Evolutionary conservation across 2,113 vertebrate genomes (phyloP).

Genomic region (Ophiodon elongatus): DNA sequence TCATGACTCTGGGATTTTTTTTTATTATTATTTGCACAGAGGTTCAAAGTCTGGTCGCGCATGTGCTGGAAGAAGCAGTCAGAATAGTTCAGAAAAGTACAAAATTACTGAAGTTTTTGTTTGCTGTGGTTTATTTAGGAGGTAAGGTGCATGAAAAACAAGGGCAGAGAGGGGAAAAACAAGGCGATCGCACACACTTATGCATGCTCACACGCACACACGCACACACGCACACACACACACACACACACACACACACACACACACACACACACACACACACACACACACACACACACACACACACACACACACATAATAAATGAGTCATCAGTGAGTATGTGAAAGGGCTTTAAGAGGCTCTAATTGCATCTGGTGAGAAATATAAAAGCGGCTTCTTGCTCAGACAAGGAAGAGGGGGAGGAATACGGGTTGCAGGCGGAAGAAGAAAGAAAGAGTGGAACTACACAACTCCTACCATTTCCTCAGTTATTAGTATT

Average conservation of each 20-base stretch:
- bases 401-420: conserved; percentile 57
- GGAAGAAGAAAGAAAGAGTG: conserved; percentile 44
- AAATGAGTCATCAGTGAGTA: conserved; percentile 73
- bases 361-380: conserved; percentile 80
- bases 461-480: conserved; percentile 44
- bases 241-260: conserved; percentile 2
- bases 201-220: not conserved
- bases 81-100: conserved; percentile 10
- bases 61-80: conserved; percentile 37
- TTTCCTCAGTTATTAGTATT: conserved; percentile 47
- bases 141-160: conserved; percentile 59
- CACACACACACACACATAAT: conserved; percentile 37
- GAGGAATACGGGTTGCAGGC: conserved; percentile 44
- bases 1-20: conserved; percentile 66
- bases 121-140: conserved; percentile 37
- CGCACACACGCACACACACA: not conserved
- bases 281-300: conserved; percentile 27
- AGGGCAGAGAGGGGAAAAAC: conserved; percentile 30
- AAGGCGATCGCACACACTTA: conserved; percentile 27
- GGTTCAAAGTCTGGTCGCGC: conserved; percentile 64
- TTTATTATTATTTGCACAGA: conserved; percentile 14
- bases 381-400: conserved; percentile 67
- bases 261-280: too few relatives aligned
- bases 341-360: conserved; percentile 74
- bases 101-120: conserved; percentile 32